Evolutionary conservation across 2,797 vertebrate species (phyloP).

Genomic region (Tamandua tetradactyla): DNA sequence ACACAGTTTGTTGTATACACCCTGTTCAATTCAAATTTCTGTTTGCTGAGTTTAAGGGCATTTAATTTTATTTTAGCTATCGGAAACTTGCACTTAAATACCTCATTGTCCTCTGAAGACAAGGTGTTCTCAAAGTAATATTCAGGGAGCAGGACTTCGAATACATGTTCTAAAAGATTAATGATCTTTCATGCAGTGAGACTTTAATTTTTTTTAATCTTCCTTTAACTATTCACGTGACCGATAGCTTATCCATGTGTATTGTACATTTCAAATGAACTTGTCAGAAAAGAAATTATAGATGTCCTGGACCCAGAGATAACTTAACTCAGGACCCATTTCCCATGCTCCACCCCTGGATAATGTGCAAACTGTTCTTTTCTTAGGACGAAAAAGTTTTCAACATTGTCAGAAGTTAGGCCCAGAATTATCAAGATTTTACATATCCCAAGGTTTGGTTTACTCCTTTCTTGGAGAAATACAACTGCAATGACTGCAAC

Average conservation of each 20-base stretch:
- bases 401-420: constrained; percentile 70
- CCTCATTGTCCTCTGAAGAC: constrained; percentile 43
- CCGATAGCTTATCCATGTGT: constrained; percentile 82
- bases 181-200: constrained; percentile 73
- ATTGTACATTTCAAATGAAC: constrained; percentile 81
- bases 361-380: constrained; percentile 76
- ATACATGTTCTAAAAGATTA: constrained; percentile 76
- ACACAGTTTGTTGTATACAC: background rate
- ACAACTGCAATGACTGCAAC: background rate
- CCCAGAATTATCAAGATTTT: constrained; percentile 63
- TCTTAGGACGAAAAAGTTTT: constrained; percentile 72
- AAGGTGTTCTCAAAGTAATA: constrained; percentile 8
- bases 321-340: constrained; percentile 83
- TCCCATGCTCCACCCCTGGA: constrained; percentile 82
- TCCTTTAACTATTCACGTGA: constrained; percentile 82
- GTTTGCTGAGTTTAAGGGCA: background rate
- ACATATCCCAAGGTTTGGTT: constrained; percentile 71
- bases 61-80: constrained; percentile 26
- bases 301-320: constrained; percentile 81
- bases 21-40: background rate
- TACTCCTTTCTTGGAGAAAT: constrained; percentile 67
- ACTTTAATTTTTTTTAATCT: constrained; percentile 72
- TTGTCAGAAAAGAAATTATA: constrained; percentile 82
- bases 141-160: constrained; percentile 62
- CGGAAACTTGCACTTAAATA: constrained; percentile 22